A percentile compares a stretch with the other conserved stretches of the same genome.
Conservation (phyloP, 2,797 vertebrate genomes). For the Nannoperca obscura region DNA sequence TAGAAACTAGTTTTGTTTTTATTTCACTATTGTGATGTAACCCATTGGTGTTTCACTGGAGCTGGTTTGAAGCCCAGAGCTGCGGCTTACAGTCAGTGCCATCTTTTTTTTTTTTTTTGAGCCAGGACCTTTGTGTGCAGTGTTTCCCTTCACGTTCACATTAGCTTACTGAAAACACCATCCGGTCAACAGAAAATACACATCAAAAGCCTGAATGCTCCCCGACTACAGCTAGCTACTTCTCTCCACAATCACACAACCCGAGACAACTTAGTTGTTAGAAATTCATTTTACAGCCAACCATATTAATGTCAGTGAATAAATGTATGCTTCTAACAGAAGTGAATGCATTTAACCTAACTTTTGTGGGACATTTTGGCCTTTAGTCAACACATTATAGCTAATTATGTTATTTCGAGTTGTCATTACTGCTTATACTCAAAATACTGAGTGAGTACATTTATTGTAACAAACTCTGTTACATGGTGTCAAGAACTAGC, state of each 20-base stretch:
- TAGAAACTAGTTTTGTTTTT: conserved; percentile 2
- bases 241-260: not conserved
- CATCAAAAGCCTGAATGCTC: not conserved
- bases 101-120: not conserved
- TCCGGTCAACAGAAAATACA: not conserved
- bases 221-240: not conserved
- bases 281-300: not conserved
- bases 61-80: not conserved
- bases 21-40: not conserved
- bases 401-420: not conserved
- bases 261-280: not conserved
- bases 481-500: not conserved
- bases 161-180: not conserved
- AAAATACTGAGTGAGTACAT: not conserved
- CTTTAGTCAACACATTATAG: not conserved
- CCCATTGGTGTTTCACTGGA: not conserved
- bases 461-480: not conserved
- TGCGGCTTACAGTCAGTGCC: not conserved
- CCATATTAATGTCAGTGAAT: not conserved
- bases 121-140: not conserved
- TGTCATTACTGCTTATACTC: not conserved
- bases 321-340: too few species aligned
- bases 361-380: not conserved
- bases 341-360: not conserved
- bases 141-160: not conserved